These are phyloP conservation scores for Betta splendens DNA, from an alignment of 2,797 vertebrate genomes.

Conservation along the genomic window DNA sequence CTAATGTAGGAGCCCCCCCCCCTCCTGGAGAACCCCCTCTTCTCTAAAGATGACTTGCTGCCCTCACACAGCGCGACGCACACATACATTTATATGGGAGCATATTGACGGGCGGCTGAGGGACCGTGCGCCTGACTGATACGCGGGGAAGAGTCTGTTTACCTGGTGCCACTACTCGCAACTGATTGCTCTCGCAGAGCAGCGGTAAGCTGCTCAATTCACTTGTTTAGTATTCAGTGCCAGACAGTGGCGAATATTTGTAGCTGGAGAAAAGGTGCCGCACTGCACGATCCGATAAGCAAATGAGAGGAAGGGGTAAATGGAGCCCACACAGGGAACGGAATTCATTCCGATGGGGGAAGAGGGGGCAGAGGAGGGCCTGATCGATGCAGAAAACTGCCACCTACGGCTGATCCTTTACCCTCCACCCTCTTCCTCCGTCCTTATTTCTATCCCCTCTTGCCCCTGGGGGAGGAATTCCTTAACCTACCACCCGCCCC, in stretches of 20 bases:
- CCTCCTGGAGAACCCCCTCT: constrained; percentile 19
- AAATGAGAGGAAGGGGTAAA: constrained; percentile 71
- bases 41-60: constrained; percentile 47
- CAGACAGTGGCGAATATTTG: constrained; percentile 65
- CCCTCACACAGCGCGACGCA: constrained; percentile 35
- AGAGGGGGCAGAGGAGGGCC: constrained; percentile 32
- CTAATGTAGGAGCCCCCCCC: constrained; percentile 52
- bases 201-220: constrained; percentile 25
- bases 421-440: constrained; percentile 57
- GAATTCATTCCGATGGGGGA: constrained; percentile 70
- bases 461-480: constrained; percentile 73
- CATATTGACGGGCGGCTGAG: constrained; percentile 37
- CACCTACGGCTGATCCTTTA: constrained; percentile 72
- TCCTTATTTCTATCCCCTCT: constrained; percentile 39
- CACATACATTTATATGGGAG: constrained; percentile 31
- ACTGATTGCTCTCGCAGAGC: constrained; percentile 25
- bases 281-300: constrained; percentile 54
- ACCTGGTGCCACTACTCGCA: constrained; percentile 12
- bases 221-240: constrained; percentile 42
- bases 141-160: constrained; percentile 18
- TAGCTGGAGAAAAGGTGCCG: constrained; percentile 39
- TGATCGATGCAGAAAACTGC: constrained; percentile 72
- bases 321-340: constrained; percentile 71
- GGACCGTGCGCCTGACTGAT: constrained; percentile 8
- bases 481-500: constrained; percentile 53